These are phyloP conservation scores for Sarcophaga caerulescens DNA, from an alignment of 2,888 invertebrate genomes.

Conservation along the genomic window DNA sequence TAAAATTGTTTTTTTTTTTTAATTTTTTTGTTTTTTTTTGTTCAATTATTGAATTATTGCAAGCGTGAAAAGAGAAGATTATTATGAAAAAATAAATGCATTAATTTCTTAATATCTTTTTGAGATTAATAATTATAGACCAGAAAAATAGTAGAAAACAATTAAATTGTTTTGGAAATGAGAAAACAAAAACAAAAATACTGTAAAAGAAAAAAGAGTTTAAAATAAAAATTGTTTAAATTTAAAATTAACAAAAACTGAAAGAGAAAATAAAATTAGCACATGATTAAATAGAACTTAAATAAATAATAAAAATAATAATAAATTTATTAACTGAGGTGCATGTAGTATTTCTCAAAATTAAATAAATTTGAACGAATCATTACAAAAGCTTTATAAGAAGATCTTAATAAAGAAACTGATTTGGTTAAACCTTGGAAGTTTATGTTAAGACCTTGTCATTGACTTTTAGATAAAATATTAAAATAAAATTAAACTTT, in stretches of 20 bases:
- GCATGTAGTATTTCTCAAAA: too few relatives aligned
- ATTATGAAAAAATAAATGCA: constrained; percentile 40
- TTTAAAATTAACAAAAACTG: constrained; percentile 54
- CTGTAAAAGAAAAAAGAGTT: constrained; percentile 65
- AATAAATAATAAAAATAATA: constrained; percentile 19
- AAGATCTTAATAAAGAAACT: background rate
- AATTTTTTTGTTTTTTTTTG: constrained; percentile 30
- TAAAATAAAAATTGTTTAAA: constrained; percentile 57
- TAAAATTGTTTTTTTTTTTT: constrained; percentile 17
- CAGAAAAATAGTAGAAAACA: constrained; percentile 21
- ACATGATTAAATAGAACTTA: constrained; percentile 27
- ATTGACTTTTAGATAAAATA: too few relatives aligned
- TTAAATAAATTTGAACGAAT: background rate
- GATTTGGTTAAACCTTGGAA: too few relatives aligned
- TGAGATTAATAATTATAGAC: constrained; percentile 13
- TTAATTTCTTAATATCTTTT: constrained; percentile 29
- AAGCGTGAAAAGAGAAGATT: constrained; percentile 59
- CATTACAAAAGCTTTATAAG: background rate
- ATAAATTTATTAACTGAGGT: background rate
- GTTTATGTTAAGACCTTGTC: too few relatives aligned
- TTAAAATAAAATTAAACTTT: too few relatives aligned
- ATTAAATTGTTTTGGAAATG: constrained; percentile 16
- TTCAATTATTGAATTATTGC: constrained; percentile 33
- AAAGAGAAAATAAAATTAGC: constrained; percentile 54
- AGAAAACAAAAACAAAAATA: constrained; percentile 47